Evolutionary conservation across 2,797 vertebrate species (phyloP).

Genomic region (Acrossocheilus fasciatus): DNA sequence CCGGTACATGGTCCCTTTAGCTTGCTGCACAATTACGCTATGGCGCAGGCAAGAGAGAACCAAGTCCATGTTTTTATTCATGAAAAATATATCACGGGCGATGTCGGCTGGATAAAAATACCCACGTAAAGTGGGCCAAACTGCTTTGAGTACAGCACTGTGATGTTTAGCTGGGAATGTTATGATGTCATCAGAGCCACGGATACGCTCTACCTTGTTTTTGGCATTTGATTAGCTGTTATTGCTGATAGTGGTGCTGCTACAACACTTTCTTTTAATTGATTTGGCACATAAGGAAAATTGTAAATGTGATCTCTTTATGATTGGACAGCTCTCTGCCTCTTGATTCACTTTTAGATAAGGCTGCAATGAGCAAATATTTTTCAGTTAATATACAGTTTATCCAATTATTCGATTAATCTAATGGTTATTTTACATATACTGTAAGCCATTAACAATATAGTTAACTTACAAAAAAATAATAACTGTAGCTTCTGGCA

Average conservation of each 20-base stretch:
- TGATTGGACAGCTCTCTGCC: neutral
- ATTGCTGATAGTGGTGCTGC: neutral
- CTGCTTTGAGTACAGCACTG: conserved; percentile 23
- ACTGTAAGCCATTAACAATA: no score
- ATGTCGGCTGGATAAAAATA: conserved; percentile 46
- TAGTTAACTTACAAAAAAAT: neutral
- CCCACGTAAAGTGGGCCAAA: conserved; percentile 46
- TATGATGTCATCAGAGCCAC: conserved; percentile 33
- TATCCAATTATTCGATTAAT: no score
- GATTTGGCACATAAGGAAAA: neutral
- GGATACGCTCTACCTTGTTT: conserved; percentile 8
- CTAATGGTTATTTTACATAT: neutral
- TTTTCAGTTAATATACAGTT: no score
- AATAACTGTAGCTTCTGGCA: neutral
- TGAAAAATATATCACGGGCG: conserved; percentile 45
- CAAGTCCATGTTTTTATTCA: conserved; percentile 49
- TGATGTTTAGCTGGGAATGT: conserved; percentile 31
- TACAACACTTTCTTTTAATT: conserved; percentile 8
- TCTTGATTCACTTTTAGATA: neutral
- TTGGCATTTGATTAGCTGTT: conserved; percentile 6
- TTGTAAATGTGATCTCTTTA: neutral
- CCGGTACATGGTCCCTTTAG: conserved; percentile 21
- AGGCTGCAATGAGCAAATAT: neutral
- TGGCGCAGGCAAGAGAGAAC: neutral
- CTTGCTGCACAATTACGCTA: conserved; percentile 7